Percentiles rank a stretch among this genome's conserved stretches.
Conservation (phyloP, 2,113 vertebrate species). For the Oenanthe melanoleuca region DNA sequence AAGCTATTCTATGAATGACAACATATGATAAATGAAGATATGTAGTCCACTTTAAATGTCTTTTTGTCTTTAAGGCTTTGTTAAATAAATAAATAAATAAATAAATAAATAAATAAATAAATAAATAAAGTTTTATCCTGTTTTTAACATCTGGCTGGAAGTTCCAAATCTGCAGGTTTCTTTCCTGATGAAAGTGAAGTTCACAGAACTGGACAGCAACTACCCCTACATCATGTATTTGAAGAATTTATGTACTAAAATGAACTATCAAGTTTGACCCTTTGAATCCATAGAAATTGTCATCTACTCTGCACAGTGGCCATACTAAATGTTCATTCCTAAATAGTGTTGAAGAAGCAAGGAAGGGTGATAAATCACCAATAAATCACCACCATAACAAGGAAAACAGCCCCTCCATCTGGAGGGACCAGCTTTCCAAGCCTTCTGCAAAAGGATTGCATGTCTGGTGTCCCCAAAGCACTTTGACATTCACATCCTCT, state of each 20-base stretch:
- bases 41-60: background rate
- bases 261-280: background rate
- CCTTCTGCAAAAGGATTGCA: background rate
- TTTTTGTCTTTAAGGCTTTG: background rate
- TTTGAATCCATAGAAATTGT: background rate
- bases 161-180: background rate
- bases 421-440: background rate
- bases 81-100: background rate
- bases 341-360: background rate
- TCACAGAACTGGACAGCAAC: background rate
- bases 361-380: background rate
- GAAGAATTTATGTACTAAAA: background rate
- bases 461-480: background rate
- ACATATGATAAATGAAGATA: background rate
- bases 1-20: background rate
- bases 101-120: background rate
- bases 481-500: background rate
- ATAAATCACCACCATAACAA: background rate
- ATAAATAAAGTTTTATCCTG: background rate
- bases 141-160: background rate
- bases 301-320: background rate
- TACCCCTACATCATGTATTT: background rate
- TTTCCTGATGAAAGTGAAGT: background rate
- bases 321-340: background rate
- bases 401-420: background rate